A percentile compares a stretch with the other conserved stretches of the same genome.
Evolutionary conservation across 2,888 invertebrate genomes (phyloP).

Genomic region (Nudaria mundana): DNA sequence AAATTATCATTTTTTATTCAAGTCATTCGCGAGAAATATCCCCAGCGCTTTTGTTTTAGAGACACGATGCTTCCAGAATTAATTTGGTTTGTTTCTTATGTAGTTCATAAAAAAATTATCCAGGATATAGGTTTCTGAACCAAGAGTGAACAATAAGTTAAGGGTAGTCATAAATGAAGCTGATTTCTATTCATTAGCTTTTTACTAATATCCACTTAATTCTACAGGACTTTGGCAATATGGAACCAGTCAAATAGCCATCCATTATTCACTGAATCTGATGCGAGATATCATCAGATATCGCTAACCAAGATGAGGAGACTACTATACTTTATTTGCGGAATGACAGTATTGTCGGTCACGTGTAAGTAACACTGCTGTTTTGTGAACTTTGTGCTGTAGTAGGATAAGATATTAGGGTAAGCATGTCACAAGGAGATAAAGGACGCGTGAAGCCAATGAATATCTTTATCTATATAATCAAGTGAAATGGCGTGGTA

Average conservation of each 20-base stretch:
- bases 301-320: conserved; percentile 88
- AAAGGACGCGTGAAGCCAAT: no score
- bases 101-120: no score
- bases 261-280: conserved; percentile 91
- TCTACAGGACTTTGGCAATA: conserved; percentile 86
- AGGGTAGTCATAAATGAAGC: background rate
- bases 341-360: conserved; percentile 82
- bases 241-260: conserved; percentile 94
- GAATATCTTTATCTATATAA: no score
- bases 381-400: no score
- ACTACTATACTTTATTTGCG: conserved; percentile 84
- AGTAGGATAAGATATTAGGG: no score
- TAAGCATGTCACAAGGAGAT: no score
- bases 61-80: no score
- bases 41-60: background rate
- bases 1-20: background rate
- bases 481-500: no score
- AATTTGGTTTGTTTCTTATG: no score
- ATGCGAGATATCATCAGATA: conserved; percentile 87
- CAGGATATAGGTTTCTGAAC: no score
- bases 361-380: conserved; percentile 82
- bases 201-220: no score
- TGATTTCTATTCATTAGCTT: background rate
- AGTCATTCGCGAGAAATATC: background rate
- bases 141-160: background rate